phyloP scores from a whole-genome alignment of 2,888 invertebrate genomes.

The Cremastobaeus sp. region DNA sequence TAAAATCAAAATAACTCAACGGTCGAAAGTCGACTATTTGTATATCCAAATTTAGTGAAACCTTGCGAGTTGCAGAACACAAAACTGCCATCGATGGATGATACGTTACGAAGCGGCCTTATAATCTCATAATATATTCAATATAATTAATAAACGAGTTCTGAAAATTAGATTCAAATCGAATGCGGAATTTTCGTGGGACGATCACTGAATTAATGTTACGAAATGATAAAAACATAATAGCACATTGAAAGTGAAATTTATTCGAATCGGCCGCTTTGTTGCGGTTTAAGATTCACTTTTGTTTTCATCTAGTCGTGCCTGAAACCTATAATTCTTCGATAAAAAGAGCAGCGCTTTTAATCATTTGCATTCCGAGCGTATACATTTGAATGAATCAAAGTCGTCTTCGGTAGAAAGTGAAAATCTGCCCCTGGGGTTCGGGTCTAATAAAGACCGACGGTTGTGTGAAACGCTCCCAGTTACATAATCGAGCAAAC shows the following conservation, averaged over 20 bases:
- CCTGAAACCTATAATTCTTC: conserved; percentile 2
- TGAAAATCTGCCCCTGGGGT: too few relatives aligned
- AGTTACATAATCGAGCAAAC: conserved; percentile 6
- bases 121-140: too few relatives aligned
- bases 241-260: not conserved
- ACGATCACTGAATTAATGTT: not conserved
- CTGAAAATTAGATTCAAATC: not conserved
- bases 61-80: too few relatives aligned
- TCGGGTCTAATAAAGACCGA: too few relatives aligned
- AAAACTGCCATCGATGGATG: too few relatives aligned
- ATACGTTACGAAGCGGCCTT: not conserved
- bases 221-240: not conserved
- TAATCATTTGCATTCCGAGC: not conserved
- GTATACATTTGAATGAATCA: not conserved
- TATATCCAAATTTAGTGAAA: too few relatives aligned
- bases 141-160: not conserved
- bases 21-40: too few relatives aligned
- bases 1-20: too few relatives aligned
- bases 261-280: not conserved
- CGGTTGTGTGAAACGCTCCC: not conserved
- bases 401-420: conserved; percentile 1
- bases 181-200: not conserved
- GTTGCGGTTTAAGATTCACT: not conserved
- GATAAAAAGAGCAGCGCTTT: not conserved
- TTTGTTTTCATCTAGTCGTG: conserved; percentile 6